These are phyloP conservation scores for Drosophila sp. DNA, from an alignment of 1,140 invertebrate species.

Conservation along the genomic window DNA sequence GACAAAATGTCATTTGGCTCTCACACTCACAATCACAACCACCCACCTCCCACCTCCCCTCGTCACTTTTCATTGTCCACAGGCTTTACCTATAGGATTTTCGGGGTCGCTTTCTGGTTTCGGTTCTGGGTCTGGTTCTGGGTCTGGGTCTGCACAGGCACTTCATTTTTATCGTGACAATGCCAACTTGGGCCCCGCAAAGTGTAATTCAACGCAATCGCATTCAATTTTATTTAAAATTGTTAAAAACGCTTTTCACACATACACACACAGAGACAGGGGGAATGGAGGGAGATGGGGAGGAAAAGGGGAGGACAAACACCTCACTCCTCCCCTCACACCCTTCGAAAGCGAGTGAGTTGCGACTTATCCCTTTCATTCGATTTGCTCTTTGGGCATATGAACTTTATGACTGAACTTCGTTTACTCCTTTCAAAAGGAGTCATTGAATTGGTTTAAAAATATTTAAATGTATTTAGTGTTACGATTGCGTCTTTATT, in stretches of 20 bases:
- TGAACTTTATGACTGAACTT: background rate
- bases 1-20: conserved; percentile 50
- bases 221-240: conserved; percentile 78
- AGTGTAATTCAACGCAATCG: conserved; percentile 69
- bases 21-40: conserved; percentile 13
- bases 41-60: conserved; percentile 1
- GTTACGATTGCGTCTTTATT: no score
- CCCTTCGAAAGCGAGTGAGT: background rate
- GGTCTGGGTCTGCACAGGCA: conserved; percentile 31
- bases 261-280: background rate
- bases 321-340: no score
- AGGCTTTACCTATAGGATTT: conserved; percentile 19
- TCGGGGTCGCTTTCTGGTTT: background rate
- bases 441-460: background rate
- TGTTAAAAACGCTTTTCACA: conserved; percentile 52
- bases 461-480: background rate
- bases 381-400: background rate
- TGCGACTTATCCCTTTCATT: conserved; percentile 4
- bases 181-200: conserved; percentile 54
- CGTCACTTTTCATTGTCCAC: conserved; percentile 6
- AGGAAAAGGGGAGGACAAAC: background rate
- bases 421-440: background rate
- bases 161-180: conserved; percentile 52
- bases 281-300: background rate
- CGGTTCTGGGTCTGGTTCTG: background rate